phyloP scores from a whole-genome alignment of 2,888 invertebrate species.

The Schizotus pectinicornis region DNA sequence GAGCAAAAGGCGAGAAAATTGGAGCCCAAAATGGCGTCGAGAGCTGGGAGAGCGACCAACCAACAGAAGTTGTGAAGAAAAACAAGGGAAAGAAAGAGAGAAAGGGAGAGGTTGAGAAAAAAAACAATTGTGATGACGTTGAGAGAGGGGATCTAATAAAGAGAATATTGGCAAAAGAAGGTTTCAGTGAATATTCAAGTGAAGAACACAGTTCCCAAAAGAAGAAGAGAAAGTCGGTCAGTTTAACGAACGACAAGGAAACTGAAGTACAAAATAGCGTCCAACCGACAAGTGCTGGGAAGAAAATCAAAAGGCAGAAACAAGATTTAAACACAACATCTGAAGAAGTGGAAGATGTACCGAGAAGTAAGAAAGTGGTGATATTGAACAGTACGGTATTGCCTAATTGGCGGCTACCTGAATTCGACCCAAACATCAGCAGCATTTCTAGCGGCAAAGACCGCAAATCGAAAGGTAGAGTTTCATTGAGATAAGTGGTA shows the following conservation, averaged over 20 bases:
- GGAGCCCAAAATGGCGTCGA: too few relatives aligned
- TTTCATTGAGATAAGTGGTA: too few relatives aligned
- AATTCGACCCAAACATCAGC: slow-evolving; percentile 19
- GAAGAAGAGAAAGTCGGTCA: not conserved
- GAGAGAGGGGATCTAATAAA: too few relatives aligned
- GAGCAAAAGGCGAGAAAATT: too few relatives aligned
- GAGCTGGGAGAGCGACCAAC: too few relatives aligned
- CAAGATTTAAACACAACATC: too few relatives aligned
- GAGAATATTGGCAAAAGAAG: not conserved
- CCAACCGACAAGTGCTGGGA: too few relatives aligned
- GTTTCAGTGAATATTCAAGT: not conserved
- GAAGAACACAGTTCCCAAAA: not conserved
- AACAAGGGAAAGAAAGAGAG: too few relatives aligned
- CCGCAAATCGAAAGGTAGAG: too few relatives aligned
- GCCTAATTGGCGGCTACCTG: not conserved
- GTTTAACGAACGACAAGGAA: not conserved
- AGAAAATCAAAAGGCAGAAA: slow-evolving; percentile 3
- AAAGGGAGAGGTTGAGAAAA: slow-evolving; percentile 11
- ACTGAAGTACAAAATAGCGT: not conserved
- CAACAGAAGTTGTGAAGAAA: too few relatives aligned
- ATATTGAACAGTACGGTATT: slow-evolving; percentile 14
- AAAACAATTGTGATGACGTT: slow-evolving; percentile 2
- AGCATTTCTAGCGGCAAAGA: not conserved
- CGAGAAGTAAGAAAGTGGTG: slow-evolving; percentile 2
- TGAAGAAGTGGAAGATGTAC: slow-evolving; percentile 35